Conservation (phyloP, 30 jellyfish, hydroid and myxozoan species). For the Aurelia coerulea region DNA sequence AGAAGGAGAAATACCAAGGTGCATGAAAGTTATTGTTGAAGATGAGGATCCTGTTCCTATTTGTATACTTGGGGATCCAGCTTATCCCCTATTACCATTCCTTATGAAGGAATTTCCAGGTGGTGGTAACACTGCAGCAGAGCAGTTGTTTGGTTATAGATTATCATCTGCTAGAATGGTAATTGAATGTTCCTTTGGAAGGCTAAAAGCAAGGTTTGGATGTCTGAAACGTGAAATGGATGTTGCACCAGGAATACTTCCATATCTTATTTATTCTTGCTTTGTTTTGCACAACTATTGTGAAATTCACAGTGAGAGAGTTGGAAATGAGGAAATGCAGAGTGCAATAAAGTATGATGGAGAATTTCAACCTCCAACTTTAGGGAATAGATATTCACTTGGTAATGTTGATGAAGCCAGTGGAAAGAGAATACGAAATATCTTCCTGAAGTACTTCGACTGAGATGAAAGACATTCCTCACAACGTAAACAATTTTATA, state of each 20-base stretch:
- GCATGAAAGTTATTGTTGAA: constrained; percentile 39
- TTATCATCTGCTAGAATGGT: constrained; percentile 70
- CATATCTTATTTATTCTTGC: constrained; percentile 39
- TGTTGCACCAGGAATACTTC: not conserved
- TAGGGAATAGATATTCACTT: not conserved
- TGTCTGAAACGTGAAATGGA: constrained; percentile 52
- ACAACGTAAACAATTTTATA: not conserved
- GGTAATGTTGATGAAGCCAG: constrained; percentile 23
- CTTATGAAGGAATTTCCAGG: constrained; percentile 61
- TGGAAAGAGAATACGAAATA: constrained; percentile 28
- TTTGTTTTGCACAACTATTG: constrained; percentile 42
- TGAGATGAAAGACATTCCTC: not conserved
- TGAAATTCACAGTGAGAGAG: constrained; percentile 26
- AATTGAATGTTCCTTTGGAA: constrained; percentile 66
- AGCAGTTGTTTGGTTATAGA: constrained; percentile 65
- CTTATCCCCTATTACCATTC: constrained; percentile 78
- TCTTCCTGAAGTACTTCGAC: constrained; percentile 35
- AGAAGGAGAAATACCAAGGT: constrained; percentile 31
- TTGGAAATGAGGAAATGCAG: constrained; percentile 20
- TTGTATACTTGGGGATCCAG: constrained; percentile 73
- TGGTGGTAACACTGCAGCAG: constrained; percentile 47
- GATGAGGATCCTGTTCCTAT: constrained; percentile 55
- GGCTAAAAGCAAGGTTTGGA: constrained; percentile 64
- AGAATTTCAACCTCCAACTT: constrained; percentile 13
- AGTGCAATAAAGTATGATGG: constrained; percentile 2